These are phyloP conservation scores for Octomys mimax DNA, from an alignment of 2,797 vertebrate species.

Conservation along the genomic window DNA sequence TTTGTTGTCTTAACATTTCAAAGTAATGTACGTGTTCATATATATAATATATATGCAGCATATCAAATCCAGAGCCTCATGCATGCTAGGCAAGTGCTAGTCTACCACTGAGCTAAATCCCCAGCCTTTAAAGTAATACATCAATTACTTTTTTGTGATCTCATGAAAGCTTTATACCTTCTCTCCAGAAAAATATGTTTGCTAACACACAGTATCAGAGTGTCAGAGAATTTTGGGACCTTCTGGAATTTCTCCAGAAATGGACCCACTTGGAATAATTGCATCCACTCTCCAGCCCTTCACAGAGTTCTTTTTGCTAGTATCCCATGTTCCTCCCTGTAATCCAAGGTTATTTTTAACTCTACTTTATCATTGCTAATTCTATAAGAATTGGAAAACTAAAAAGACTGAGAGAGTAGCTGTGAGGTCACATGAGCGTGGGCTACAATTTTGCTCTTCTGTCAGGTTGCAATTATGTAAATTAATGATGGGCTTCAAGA, in stretches of 20 bases:
- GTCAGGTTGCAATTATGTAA: neutral
- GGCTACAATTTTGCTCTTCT: neutral
- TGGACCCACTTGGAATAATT: neutral
- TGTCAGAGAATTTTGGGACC: neutral
- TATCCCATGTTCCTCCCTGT: neutral
- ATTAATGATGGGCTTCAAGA: neutral
- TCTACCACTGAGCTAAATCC: neutral
- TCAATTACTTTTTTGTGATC: conserved; percentile 3
- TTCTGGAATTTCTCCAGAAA: neutral
- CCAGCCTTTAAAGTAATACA: neutral
- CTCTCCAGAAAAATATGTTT: neutral
- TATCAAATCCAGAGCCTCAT: neutral
- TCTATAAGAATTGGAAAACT: conserved; percentile 7
- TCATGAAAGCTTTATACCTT: neutral
- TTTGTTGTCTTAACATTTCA: neutral
- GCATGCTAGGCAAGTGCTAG: neutral
- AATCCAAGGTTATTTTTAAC: neutral
- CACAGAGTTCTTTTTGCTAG: neutral
- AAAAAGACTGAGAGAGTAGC: neutral
- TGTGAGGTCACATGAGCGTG: neutral
- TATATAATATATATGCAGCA: neutral
- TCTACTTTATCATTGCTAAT: neutral
- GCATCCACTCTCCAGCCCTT: neutral
- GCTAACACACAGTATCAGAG: neutral
- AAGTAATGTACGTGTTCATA: neutral